Conservation (phyloP, 1,140 invertebrate species). For the Caenorhabditis briggsae region DNA sequence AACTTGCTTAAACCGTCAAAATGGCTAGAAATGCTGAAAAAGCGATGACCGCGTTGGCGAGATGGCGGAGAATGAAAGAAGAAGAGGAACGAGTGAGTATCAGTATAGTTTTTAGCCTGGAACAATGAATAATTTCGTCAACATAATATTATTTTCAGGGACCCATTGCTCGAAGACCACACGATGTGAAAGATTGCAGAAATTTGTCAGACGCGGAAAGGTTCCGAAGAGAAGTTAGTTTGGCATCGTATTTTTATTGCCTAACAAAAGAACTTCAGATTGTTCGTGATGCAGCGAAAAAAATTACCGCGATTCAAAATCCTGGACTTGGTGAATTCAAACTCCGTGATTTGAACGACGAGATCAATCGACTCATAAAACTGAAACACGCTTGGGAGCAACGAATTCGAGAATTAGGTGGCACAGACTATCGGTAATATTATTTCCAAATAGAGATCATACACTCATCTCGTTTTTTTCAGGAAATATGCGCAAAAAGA, state of each 20-base stretch:
- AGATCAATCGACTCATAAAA: conserved; percentile 96
- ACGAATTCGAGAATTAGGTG: conserved; percentile 93
- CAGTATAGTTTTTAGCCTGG: too few species aligned
- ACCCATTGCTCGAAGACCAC: conserved; percentile 73
- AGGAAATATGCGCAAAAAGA: conserved; percentile 74
- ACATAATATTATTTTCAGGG: conserved; percentile 61
- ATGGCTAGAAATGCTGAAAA: conserved; percentile 77
- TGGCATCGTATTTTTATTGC: not conserved
- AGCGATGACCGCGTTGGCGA: conserved; percentile 77
- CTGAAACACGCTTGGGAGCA: conserved; percentile 97
- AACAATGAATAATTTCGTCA: not conserved
- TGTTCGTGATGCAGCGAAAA: conserved; percentile 89
- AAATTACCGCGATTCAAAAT: conserved; percentile 90
- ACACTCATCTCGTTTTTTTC: conserved; percentile 51
- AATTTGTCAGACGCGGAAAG: conserved; percentile 72
- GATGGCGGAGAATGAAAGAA: conserved; percentile 78
- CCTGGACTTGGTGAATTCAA: conserved; percentile 97
- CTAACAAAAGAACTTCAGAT: conserved; percentile 70
- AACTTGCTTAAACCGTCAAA: not conserved
- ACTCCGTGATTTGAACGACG: conserved; percentile 97
- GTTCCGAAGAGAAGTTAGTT: conserved; percentile 73
- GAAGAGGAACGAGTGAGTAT: conserved; percentile 71
- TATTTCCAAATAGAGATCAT: not conserved
- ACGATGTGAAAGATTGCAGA: conserved; percentile 71
- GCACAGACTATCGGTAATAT: conserved; percentile 86